Conservation (phyloP, 2,113 vertebrate genomes). For the Pedionomus torquatus region DNA sequence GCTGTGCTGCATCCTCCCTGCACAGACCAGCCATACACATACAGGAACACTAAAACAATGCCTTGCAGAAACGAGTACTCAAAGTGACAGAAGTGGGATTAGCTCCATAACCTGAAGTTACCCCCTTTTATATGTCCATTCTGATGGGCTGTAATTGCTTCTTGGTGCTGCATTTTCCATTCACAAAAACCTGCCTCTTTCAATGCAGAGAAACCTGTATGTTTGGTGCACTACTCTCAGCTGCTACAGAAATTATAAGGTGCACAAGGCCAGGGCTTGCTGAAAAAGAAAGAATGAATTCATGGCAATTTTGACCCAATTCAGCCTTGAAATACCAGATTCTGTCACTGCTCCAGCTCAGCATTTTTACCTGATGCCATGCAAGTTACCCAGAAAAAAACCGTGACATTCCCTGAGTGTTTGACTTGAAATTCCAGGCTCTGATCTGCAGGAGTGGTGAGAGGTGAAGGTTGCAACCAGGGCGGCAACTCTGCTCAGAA, state of each 20-base stretch:
- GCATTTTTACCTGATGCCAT: background rate
- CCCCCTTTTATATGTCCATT: background rate
- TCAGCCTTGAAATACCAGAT: background rate
- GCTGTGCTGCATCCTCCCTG: background rate
- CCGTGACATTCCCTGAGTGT: background rate
- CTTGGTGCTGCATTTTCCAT: background rate
- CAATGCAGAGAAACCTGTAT: background rate
- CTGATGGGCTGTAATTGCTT: background rate
- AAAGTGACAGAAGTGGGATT: background rate
- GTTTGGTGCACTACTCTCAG: background rate
- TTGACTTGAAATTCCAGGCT: background rate
- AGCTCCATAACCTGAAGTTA: background rate
- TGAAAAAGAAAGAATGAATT: background rate
- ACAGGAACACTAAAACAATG: background rate
- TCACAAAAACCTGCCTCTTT: background rate
- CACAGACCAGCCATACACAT: accelerated
- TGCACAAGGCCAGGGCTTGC: background rate
- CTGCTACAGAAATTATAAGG: background rate
- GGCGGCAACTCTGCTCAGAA: background rate
- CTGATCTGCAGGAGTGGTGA: background rate
- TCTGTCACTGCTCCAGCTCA: background rate
- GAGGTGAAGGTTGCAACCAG: background rate
- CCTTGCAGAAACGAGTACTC: background rate
- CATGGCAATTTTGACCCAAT: background rate
- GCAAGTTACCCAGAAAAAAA: background rate